A percentile compares a stretch with the other conserved stretches of the same genome.
These are phyloP conservation scores for Mus pahari DNA, from an alignment of 2,113 vertebrate species.

Conservation along the genomic window DNA sequence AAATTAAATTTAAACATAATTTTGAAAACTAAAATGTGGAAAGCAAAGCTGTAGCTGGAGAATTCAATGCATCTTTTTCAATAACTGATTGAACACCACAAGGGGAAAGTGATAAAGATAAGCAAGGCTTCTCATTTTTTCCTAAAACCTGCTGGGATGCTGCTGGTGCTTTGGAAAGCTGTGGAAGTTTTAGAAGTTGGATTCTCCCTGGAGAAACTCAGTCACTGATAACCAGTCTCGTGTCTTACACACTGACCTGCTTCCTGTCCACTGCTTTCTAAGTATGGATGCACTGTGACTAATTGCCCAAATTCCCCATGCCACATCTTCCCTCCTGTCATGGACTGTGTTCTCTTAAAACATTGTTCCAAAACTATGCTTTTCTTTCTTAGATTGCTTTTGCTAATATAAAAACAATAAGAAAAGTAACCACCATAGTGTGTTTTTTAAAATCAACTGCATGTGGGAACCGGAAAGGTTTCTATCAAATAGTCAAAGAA, in stretches of 20 bases:
- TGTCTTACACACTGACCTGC: background rate
- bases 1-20: background rate
- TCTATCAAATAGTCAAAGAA: background rate
- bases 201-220: background rate
- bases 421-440: background rate
- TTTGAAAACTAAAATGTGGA: background rate
- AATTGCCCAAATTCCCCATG: too few relatives aligned
- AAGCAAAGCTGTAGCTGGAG: background rate
- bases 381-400: background rate
- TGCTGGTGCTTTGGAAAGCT: background rate
- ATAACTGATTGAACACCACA: background rate
- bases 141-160: background rate
- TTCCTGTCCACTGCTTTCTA: background rate
- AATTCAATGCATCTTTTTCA: background rate
- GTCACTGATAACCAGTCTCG: background rate
- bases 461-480: background rate
- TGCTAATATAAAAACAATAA: background rate
- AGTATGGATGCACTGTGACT: background rate
- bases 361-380: background rate
- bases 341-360: background rate
- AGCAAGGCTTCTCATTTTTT: background rate
- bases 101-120: too few relatives aligned
- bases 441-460: background rate
- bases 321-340: background rate
- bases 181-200: background rate